Percentiles rank a stretch among this genome's conserved stretches.
Evolutionary conservation across 2,797 vertebrate species (phyloP).

Genomic region (Psittacula echo): DNA sequence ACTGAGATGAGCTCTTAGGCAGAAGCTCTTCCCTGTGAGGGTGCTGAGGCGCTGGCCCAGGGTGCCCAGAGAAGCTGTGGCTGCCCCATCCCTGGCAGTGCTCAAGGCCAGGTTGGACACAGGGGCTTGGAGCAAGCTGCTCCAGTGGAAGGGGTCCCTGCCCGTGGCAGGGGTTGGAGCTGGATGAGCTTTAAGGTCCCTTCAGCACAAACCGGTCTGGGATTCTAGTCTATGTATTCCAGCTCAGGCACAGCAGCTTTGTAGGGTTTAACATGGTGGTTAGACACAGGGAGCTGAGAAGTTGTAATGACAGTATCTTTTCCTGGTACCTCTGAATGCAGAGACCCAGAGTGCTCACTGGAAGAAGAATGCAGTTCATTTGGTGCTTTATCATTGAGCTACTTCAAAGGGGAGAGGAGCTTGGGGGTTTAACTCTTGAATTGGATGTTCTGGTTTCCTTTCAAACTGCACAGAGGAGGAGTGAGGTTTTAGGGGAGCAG

Average conservation of each 20-base stretch:
- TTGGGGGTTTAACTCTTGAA: background rate
- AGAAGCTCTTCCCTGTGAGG: background rate
- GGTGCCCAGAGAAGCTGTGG: too few species aligned
- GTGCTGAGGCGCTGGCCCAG: too few species aligned
- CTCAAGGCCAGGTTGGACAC: too few species aligned
- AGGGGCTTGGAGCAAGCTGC: background rate
- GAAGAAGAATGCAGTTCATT: background rate
- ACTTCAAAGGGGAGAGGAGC: background rate
- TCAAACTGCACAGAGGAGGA: background rate
- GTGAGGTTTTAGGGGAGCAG: background rate
- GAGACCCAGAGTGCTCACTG: background rate
- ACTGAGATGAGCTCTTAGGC: background rate
- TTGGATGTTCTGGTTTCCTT: background rate
- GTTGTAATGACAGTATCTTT: background rate
- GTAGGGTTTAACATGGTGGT: background rate
- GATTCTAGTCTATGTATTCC: background rate
- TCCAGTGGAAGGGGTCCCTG: background rate
- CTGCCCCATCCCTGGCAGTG: too few species aligned
- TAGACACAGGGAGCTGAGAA: background rate
- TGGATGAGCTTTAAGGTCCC: background rate
- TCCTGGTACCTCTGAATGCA: background rate
- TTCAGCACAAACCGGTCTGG: background rate
- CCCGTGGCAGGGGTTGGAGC: too few species aligned
- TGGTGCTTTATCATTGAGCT: background rate
- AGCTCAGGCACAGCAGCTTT: background rate